Conservation (phyloP, 2,113 vertebrate species). For the Synodontis membranacea region DNA sequence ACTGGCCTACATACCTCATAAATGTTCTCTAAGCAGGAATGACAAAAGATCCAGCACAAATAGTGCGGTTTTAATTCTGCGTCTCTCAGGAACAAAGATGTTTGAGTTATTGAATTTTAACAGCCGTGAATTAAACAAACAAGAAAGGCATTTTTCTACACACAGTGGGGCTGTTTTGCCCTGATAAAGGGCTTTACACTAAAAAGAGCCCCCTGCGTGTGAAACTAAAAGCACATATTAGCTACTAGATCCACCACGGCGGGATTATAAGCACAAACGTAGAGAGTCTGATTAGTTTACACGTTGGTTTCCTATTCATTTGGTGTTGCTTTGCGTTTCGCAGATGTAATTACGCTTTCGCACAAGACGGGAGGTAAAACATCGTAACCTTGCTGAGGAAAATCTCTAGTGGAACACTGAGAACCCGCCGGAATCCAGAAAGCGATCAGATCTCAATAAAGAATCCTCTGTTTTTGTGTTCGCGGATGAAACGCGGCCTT, state of each 20-base stretch:
- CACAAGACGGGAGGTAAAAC: not conserved
- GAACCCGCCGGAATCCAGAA: not conserved
- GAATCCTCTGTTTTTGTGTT: not conserved
- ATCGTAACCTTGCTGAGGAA: not conserved
- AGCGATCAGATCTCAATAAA: not conserved
- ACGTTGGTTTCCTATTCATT: not conserved
- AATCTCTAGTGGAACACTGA: not conserved
- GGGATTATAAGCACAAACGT: not conserved
- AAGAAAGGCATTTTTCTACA: not conserved
- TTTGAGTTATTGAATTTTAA: not conserved
- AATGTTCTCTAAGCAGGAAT: not conserved
- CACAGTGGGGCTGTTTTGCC: not conserved
- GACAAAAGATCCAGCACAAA: not conserved
- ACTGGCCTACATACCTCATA: conserved; percentile 2
- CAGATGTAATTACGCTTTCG: not conserved
- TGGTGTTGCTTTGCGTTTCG: not conserved
- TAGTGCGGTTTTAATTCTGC: not conserved
- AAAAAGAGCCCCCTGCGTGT: not conserved
- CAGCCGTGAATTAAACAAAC: not conserved
- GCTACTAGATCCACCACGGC: not conserved
- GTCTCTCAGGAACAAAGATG: not conserved
- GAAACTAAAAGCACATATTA: conserved; percentile 14
- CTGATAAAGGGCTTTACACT: conserved; percentile 7
- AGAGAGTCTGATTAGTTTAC: not conserved
- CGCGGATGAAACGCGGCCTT: not conserved